Conservation (phyloP, 2,888 invertebrate species). For the Heteropelma amictum region DNA sequence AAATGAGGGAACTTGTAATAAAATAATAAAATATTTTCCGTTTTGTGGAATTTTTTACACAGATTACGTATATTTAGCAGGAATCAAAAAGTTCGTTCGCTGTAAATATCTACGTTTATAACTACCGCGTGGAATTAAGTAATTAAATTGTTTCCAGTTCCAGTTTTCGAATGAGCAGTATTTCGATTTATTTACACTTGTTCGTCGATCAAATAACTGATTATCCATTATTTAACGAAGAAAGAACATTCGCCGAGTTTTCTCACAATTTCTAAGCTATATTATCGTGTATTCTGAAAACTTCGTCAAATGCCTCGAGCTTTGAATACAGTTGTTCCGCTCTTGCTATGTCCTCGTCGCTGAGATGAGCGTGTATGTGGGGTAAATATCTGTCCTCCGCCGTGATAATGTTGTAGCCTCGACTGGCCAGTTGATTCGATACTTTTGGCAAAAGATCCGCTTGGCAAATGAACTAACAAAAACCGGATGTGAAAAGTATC, state of each 20-base stretch:
- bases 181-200: slow-evolving; percentile 33
- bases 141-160: background rate
- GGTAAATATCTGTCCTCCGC: slow-evolving; percentile 80
- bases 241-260: background rate
- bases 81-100: too few species aligned
- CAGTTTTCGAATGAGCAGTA: background rate
- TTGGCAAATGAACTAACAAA: slow-evolving; percentile 80
- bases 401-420: slow-evolving; percentile 78
- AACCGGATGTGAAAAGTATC: background rate
- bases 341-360: slow-evolving; percentile 78
- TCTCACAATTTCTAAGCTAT: slow-evolving; percentile 68
- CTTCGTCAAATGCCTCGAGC: slow-evolving; percentile 80
- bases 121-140: too few species aligned
- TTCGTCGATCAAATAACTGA: slow-evolving; percentile 26
- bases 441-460: slow-evolving; percentile 78
- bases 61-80: too few species aligned
- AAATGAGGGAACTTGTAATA: too few species aligned
- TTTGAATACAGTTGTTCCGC: slow-evolving; percentile 79
- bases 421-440: slow-evolving; percentile 77
- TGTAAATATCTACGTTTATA: too few species aligned
- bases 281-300: slow-evolving; percentile 82
- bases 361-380: slow-evolving; percentile 77
- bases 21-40: too few species aligned
- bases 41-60: too few species aligned
- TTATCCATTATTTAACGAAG: slow-evolving; percentile 16